Conservation (phyloP, 1,140 invertebrate genomes). For the Nomia melanderi region DNA sequence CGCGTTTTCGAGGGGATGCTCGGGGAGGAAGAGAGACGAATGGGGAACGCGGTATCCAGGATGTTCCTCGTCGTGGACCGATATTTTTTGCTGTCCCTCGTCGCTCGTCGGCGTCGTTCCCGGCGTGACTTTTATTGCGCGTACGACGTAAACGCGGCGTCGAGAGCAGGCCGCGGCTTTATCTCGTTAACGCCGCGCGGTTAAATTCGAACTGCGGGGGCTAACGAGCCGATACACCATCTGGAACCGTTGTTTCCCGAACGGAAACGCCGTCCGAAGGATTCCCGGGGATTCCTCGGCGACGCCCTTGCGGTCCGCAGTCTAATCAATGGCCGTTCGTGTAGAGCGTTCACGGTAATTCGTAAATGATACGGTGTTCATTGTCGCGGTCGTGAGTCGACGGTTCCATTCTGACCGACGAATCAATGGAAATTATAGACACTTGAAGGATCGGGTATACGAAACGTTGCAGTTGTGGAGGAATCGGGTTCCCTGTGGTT, state of each 20-base stretch:
- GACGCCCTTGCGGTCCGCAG: not conserved
- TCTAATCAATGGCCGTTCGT: not conserved
- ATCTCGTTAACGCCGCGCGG: conserved; percentile 50
- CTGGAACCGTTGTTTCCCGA: conserved; percentile 17
- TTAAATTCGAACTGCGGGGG: conserved; percentile 46
- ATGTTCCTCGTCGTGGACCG: conserved; percentile 23
- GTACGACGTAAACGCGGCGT: conserved; percentile 68
- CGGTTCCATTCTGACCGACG: not conserved
- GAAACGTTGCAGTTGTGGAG: not conserved
- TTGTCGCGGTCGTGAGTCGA: not conserved
- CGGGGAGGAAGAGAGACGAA: conserved; percentile 29
- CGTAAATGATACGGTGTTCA: conserved; percentile 8
- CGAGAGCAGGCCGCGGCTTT: conserved; percentile 50
- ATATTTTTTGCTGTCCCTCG: conserved; percentile 61
- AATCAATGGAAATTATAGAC: conserved; percentile 20
- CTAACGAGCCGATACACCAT: conserved; percentile 54
- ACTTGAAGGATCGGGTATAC: not conserved
- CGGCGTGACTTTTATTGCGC: conserved; percentile 74
- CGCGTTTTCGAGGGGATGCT: conserved; percentile 36
- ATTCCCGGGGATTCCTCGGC: not conserved
- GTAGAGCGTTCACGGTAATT: not conserved
- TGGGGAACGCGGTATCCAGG: not conserved
- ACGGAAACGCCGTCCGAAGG: not conserved
- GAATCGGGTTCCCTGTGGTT: conserved; percentile 22
- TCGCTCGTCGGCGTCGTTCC: conserved; percentile 55